Base-by-base conservation (phyloP, 2,797 vertebrate genomes). In the Rhinella marina region DNA sequence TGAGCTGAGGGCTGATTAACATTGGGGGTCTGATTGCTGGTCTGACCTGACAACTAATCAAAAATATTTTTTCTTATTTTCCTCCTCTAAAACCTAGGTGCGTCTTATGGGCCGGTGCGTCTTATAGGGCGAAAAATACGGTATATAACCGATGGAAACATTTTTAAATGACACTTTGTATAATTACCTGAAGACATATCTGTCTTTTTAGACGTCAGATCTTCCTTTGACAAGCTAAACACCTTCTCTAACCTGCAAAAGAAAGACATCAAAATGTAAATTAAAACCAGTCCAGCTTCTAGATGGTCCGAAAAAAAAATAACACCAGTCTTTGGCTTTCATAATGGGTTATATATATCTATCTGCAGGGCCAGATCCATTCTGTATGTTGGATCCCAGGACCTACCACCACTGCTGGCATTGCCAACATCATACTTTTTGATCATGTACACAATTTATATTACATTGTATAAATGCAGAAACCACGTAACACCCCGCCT, bases 161-260 rank as follows among this genome's bases (percentile, higher is more conserved):
- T 21, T 14, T 1, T 12, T 14, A 17, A 77, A 11, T 10, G 52
- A 11, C 52, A 54, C 41, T 23, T 25, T 41, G 6, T 21, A 19
- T 48, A 1, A 90, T 81, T 93, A 99, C 98, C 97, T 92, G 96
- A 91, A 48, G 94, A 95, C 88, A 92, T 27, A 16, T 95, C 93
- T 25, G 83, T 90, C 90, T 95, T 97, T 95, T 98, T 99, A 93
- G 97, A 95, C 89, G 93, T 88, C 92, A 96, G 92, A 89, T 97
- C 96, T 23, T 99, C 98, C 92, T 97, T 99, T 54, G 96, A 93
- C 82, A 99, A 96, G 92, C 94, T 96, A 86, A 98, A 99, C 21
- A 99, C 98, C 87, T 99, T 99, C 93, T 99, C 98, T 92, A 99
- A 93, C 90, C 98, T 99, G 93, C 80, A 93, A 94, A 41, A 84